These are phyloP conservation scores for Platynereis dumerilii DNA, from an alignment of 2,888 invertebrate species.

Conservation along the genomic window DNA sequence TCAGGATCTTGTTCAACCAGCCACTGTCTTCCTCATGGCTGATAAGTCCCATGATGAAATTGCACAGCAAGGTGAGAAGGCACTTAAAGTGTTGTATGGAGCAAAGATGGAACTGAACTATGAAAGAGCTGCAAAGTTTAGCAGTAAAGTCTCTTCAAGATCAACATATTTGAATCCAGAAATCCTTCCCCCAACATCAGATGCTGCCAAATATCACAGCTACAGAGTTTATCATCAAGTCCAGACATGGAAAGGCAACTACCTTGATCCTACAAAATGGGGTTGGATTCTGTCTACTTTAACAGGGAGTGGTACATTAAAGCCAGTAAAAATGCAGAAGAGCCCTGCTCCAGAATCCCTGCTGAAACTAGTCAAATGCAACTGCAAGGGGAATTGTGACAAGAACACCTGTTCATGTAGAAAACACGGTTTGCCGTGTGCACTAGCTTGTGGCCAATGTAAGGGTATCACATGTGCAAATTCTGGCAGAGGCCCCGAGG, in stretches of 20 bases:
- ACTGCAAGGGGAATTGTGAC: conserved; percentile 36
- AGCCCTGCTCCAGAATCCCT: conserved; percentile 36
- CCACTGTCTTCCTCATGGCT: neutral
- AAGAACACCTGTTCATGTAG: conserved; percentile 32
- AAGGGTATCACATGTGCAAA: too few species aligned
- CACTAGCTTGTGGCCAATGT: conserved; percentile 26
- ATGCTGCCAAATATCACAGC: conserved; percentile 37
- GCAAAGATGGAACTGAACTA: neutral
- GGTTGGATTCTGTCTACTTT: conserved; percentile 37
- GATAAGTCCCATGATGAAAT: neutral
- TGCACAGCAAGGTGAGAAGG: neutral
- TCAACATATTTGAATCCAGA: conserved; percentile 32
- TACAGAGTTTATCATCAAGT: conserved; percentile 37
- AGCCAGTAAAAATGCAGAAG: conserved; percentile 25
- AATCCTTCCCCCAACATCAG: conserved; percentile 40
- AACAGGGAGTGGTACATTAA: conserved; percentile 15
- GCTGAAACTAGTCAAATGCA: conserved; percentile 37
- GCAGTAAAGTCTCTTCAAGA: conserved; percentile 26
- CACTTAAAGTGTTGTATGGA: neutral
- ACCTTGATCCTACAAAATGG: conserved; percentile 35
- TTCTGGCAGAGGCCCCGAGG: too few species aligned
- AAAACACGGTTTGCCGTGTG: conserved; percentile 26
- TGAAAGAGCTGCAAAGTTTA: conserved; percentile 18
- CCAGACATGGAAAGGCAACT: conserved; percentile 35
- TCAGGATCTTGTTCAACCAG: neutral